These are phyloP conservation scores for Clavelina lepadiformis DNA, from an alignment of 23 tunicate genomes.

Conservation along the genomic window DNA sequence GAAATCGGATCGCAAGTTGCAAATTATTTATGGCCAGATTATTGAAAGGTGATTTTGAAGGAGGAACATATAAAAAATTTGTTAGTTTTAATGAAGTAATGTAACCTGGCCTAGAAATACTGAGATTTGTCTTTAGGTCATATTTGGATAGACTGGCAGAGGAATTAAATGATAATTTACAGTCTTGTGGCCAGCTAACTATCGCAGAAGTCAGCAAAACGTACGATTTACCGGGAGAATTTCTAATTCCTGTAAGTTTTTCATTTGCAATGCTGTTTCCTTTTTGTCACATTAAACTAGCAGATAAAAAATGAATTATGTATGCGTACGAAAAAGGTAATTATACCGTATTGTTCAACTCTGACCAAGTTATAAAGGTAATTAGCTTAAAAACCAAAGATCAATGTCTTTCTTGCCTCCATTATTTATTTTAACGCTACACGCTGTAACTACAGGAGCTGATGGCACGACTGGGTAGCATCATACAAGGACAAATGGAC, in stretches of 20 bases:
- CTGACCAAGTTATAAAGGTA: too few relatives aligned
- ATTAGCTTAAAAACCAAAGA: too few relatives aligned
- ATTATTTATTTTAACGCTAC: too few relatives aligned
- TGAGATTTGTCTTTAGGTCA: slow-evolving; percentile 6
- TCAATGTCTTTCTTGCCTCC: too few relatives aligned
- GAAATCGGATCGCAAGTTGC: slow-evolving; percentile 20
- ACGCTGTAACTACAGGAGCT: slow-evolving; percentile 25
- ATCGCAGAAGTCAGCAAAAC: slow-evolving; percentile 57
- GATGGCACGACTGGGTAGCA: slow-evolving; percentile 25
- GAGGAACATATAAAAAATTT: neutral
- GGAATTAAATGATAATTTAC: slow-evolving; percentile 75
- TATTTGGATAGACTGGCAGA: slow-evolving; percentile 77
- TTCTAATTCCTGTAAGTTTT: slow-evolving; percentile 42
- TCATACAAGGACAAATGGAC: slow-evolving; percentile 66
- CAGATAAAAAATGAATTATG: too few relatives aligned
- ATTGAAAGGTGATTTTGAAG: slow-evolving; percentile 32
- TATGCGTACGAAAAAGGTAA: too few relatives aligned
- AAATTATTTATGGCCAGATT: slow-evolving; percentile 60
- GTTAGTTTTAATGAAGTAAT: neutral
- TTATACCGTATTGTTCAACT: too few relatives aligned
- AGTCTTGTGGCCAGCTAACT: slow-evolving; percentile 55
- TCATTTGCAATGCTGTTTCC: too few relatives aligned
- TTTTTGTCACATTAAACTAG: too few relatives aligned
- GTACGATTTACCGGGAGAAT: slow-evolving; percentile 81
- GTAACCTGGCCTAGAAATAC: neutral